These are phyloP conservation scores for Corythornis madagascariensis DNA, from an alignment of 2,113 vertebrate species.

Conservation along the genomic window DNA sequence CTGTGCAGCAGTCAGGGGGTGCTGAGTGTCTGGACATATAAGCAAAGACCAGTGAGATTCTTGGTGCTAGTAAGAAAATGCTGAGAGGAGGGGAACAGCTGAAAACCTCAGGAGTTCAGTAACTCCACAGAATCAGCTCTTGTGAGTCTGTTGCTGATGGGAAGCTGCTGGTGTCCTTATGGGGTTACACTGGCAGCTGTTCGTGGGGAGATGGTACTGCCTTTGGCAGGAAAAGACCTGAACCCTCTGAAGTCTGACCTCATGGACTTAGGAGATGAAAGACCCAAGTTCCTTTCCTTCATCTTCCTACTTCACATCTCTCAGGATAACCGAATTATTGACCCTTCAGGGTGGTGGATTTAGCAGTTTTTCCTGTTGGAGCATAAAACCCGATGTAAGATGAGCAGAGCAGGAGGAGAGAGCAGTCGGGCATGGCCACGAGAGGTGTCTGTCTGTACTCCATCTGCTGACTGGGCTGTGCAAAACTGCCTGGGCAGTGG, in stretches of 20 bases:
- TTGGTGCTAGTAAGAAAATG: not conserved
- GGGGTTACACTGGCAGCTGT: not conserved
- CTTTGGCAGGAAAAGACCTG: not conserved
- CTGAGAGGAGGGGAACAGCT: not conserved
- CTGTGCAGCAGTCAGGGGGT: not conserved
- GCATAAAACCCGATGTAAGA: not conserved
- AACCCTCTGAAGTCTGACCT: not conserved
- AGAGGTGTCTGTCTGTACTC: not conserved
- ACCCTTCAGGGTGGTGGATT: not conserved
- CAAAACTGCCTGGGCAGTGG: not conserved
- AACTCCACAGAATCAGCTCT: not conserved
- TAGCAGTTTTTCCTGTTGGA: not conserved
- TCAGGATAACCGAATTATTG: not conserved
- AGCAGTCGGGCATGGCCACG: not conserved
- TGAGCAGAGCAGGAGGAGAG: not conserved
- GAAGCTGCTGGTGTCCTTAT: not conserved
- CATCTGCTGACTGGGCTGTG: not conserved
- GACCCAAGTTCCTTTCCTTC: not conserved
- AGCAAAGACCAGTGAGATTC: not conserved
- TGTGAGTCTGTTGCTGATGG: not conserved
- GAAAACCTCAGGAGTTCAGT: not conserved
- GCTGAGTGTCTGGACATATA: not conserved
- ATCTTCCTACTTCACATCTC: not conserved
- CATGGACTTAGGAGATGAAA: not conserved
- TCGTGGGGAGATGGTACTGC: not conserved